Base-by-base conservation (phyloP, 2,888 invertebrate genomes). In the Agonopterix heracliana region DNA sequence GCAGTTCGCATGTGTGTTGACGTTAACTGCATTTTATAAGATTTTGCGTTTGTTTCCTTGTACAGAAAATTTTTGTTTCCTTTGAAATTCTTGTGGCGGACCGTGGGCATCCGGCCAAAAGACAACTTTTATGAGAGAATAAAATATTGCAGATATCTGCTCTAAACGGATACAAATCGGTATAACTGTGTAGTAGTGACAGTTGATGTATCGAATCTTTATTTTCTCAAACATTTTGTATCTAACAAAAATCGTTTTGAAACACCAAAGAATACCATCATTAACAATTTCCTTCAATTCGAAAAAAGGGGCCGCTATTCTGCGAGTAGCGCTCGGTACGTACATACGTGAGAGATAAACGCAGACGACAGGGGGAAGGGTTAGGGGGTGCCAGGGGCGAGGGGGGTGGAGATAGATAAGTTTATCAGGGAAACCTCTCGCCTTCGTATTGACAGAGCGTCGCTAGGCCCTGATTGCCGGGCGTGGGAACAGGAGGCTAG, bases 351-450 rank as follows among this genome's bases (percentile, higher is more conserved):
- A 78, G 76, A 78, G 80, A 85, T 84, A 84, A 83, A 81, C 75
- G 75, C 62, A 76, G 82, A 69, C 72, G 72, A 68, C 71, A 66
- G 69, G 72, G 11, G 41, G 41, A 13, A 13, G 52, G 57, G 57
- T 56, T 54, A 48, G 52, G 56, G 54, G 54, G 49, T 60, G 38
- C 10, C n/a, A 60, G 60, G 61, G 61, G 55, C 59, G 66, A 60
- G 44, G 59, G 58, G 56, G 60, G 67, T 66, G 68, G 74, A 54
- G 69, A 66, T 68, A 82, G 83, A 86, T 87, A 87, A 87, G 83
- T 87, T 87, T 87, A 87, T 87, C 87, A 85, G 79, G 74, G 78
- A 81, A 84, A 83, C 83, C 85, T 84, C 82, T 86, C 83, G 83
- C 78, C 80, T 80, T 74, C 75, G 78, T 87, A 87, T 87, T 87